Evolutionary conservation across 1,140 invertebrate species (phyloP), one percentile per base, ranked within the genome.

Genomic region (Eulimnadia texana): DNA sequence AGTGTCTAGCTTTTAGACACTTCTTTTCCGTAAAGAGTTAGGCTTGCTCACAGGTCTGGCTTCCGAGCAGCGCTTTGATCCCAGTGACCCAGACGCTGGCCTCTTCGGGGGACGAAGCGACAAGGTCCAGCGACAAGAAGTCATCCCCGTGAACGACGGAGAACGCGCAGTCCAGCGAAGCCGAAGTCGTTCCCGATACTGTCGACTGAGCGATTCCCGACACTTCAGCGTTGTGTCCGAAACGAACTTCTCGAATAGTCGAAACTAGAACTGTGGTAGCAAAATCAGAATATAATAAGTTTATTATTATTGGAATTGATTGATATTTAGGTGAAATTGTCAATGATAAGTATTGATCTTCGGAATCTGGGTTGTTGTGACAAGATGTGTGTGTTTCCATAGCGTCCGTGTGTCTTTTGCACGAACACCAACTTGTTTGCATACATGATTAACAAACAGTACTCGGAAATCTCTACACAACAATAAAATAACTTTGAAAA

Each of bases 61-160:
- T 72, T 54, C 74, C 77, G 50, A 81, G 73, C 3, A 81, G 72
- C 66, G 78, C 76, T 49, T 77, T 80, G 0, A 81, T 68, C 50
- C 79, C 79, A 1, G 77, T 79, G 9, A 82, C 75, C 82, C 82
- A 83, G 60, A 83, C 80, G 66, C 80, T 82, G 9, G 82, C 80
- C 68, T 83, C 81, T 64, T 82, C 80, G 9, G 79, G 72, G 23
- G 76, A 74, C 52, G 76, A 72, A 13, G 82, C 82, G 54, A 83
- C 76, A 54, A 83, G 69, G 70, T 83, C 81, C 51, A 83, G 71
- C 23, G 77, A 77, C 52, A 80, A 78, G 70, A 78, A 83, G 42
- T 77, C 73, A 47, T 81, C 79, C 13, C 80, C 80, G 66, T 81
- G 80, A 49, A 84, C 76, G 47, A 83, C 78, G 29, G 81, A 81